These are phyloP conservation scores for Platichthys flesus DNA, from an alignment of 2,113 vertebrate species.

Conservation along the genomic window DNA sequence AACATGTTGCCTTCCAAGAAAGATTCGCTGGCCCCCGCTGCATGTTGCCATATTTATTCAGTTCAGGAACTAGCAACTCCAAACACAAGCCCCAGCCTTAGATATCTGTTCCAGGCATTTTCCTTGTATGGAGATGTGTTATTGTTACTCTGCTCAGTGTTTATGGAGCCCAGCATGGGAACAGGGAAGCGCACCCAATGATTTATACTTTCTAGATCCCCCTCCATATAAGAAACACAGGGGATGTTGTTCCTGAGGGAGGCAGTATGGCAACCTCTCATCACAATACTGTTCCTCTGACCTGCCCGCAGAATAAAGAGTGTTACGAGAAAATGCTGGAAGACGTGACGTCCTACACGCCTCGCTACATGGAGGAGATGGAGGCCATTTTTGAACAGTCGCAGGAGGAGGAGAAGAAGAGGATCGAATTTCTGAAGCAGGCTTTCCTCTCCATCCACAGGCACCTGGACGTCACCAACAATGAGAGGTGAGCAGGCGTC, in stretches of 20 bases:
- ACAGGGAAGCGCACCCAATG: slow-evolving; percentile 22
- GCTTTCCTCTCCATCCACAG: slow-evolving; percentile 85
- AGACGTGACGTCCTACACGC: slow-evolving; percentile 83
- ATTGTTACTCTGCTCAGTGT: slow-evolving; percentile 62
- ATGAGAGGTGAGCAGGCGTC: slow-evolving; percentile 78
- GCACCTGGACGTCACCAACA: slow-evolving; percentile 86
- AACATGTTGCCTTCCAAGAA: slow-evolving; percentile 20
- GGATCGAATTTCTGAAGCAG: slow-evolving; percentile 87
- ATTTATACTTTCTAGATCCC: slow-evolving; percentile 41
- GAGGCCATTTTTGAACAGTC: slow-evolving; percentile 88
- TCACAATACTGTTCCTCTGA: slow-evolving; percentile 21
- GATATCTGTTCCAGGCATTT: slow-evolving; percentile 35
- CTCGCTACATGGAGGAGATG: slow-evolving; percentile 91
- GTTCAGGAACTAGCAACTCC: slow-evolving; percentile 27
- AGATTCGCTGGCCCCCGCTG: slow-evolving; percentile 1
- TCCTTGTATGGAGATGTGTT: slow-evolving; percentile 69
- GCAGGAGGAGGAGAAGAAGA: slow-evolving; percentile 86
- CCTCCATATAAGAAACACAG: slow-evolving; percentile 30
- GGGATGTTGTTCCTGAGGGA: neutral
- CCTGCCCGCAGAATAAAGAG: slow-evolving; percentile 73
- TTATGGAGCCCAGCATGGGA: slow-evolving; percentile 59
- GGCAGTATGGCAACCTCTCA: slow-evolving; percentile 1
- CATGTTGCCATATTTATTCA: slow-evolving; percentile 48
- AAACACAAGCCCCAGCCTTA: slow-evolving; percentile 43
- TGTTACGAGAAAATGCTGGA: slow-evolving; percentile 85